Percentiles rank a stretch among this genome's conserved stretches.
Conservation (phyloP, 2,113 vertebrate species). For the Hemiscyllium ocellatum region DNA sequence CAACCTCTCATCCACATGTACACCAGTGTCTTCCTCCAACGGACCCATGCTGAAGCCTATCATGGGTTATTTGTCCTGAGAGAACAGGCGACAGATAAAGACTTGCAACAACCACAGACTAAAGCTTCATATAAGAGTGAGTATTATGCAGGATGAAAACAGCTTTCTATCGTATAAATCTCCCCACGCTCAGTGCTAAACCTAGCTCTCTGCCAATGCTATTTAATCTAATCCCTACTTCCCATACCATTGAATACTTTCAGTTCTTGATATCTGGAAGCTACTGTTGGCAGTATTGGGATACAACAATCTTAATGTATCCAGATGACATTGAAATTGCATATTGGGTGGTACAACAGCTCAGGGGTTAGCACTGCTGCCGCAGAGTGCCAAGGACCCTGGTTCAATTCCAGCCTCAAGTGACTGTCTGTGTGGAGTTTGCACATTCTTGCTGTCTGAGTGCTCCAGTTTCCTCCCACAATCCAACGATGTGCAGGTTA, state of each 20-base stretch:
- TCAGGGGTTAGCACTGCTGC: too few relatives aligned
- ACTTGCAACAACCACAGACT: not conserved
- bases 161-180: not conserved
- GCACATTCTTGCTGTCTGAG: too few relatives aligned
- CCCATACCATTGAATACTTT: not conserved
- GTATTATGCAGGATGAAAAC: not conserved
- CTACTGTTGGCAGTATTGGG: not conserved
- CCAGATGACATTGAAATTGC: not conserved
- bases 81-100: not conserved
- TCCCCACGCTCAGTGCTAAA: not conserved
- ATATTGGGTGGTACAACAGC: too few relatives aligned
- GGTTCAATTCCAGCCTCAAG: too few relatives aligned
- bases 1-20: constrained; percentile 35
- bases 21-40: constrained; percentile 32
- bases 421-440: too few relatives aligned
- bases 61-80: constrained; percentile 17
- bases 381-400: too few relatives aligned
- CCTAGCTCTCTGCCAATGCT: not conserved
- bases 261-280: not conserved
- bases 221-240: not conserved
- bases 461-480: too few relatives aligned
- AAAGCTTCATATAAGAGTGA: not conserved
- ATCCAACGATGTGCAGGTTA: too few relatives aligned
- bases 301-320: not conserved
- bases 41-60: constrained; percentile 37